Conservation (phyloP, 2,888 invertebrate species). For the Brachycybe producta region DNA sequence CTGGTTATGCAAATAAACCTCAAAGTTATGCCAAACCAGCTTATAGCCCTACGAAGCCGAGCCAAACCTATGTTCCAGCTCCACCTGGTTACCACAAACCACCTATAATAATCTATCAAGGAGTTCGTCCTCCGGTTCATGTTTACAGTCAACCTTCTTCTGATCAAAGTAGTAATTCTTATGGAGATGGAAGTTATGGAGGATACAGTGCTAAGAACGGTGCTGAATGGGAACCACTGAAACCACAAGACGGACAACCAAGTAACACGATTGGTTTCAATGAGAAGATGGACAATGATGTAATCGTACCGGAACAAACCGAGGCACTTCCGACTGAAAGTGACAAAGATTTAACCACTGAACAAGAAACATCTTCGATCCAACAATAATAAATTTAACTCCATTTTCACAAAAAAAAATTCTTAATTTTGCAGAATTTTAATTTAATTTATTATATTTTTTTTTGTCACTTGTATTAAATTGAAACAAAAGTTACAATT, state of each 20-base stretch:
- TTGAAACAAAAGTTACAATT: too few species aligned
- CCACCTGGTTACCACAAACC: constrained; percentile 29
- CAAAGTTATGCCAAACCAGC: constrained; percentile 15
- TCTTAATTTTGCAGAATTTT: too few species aligned
- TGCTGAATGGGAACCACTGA: constrained; percentile 14
- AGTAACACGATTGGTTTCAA: not conserved
- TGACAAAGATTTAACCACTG: not conserved
- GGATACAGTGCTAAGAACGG: constrained; percentile 20
- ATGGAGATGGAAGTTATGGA: not conserved
- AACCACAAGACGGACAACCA: not conserved
- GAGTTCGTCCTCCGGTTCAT: constrained; percentile 32
- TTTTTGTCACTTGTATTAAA: too few species aligned
- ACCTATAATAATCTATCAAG: constrained; percentile 34
- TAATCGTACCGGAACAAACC: constrained; percentile 4
- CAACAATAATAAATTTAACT: not conserved
- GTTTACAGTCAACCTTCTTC: constrained; percentile 26
- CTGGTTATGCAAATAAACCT: constrained; percentile 1
- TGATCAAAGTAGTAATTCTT: not conserved
- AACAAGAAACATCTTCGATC: not conserved
- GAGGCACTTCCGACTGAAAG: constrained; percentile 1
- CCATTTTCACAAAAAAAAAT: too few species aligned
- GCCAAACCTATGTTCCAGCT: constrained; percentile 26
- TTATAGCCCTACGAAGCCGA: constrained; percentile 8
- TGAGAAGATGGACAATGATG: constrained; percentile 12
- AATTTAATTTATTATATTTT: too few species aligned